These are phyloP conservation scores for human (Homo sapiens) DNA, from an alignment of 2,113 vertebrate genomes.

Conservation along the genomic window DNA sequence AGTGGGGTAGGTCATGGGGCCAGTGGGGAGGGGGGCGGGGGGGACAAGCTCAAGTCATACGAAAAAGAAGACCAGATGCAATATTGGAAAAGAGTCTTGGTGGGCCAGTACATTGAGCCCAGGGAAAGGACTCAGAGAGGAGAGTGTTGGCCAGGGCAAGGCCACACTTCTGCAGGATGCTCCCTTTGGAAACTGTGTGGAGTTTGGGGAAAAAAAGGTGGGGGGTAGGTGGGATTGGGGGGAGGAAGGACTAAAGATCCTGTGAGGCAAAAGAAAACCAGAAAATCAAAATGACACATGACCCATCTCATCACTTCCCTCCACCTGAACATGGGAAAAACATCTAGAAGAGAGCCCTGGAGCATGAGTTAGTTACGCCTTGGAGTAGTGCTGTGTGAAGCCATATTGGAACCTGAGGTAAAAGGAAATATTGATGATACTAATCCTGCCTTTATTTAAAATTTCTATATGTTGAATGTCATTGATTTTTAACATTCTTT, in stretches of 20 bases:
- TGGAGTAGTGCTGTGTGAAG: no score
- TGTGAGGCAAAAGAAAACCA: neutral
- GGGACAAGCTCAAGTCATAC: neutral
- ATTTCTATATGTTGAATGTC: neutral
- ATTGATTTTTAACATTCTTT: neutral
- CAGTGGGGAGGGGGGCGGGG: rapidly evolving
- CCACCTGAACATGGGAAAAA: rapidly evolving
- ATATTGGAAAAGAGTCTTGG: neutral
- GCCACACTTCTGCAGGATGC: rapidly evolving
- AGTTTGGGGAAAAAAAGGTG: neutral
- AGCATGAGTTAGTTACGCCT: rapidly evolving
- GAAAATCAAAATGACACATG: neutral
- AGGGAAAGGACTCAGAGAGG: neutral
- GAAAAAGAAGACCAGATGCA: neutral
- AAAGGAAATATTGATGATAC: neutral
- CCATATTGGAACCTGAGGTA: no score
- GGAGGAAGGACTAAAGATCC: neutral
- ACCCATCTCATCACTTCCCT: neutral
- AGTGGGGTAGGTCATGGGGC: neutral
- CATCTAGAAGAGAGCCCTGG: no score
- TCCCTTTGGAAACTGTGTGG: neutral
- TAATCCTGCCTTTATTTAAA: neutral
- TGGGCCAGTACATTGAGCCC: rapidly evolving
- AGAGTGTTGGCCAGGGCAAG: neutral
- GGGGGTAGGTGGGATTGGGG: rapidly evolving